These are phyloP conservation scores for Ennomos fuscantarius DNA, from an alignment of 2,888 invertebrate species.

Conservation along the genomic window DNA sequence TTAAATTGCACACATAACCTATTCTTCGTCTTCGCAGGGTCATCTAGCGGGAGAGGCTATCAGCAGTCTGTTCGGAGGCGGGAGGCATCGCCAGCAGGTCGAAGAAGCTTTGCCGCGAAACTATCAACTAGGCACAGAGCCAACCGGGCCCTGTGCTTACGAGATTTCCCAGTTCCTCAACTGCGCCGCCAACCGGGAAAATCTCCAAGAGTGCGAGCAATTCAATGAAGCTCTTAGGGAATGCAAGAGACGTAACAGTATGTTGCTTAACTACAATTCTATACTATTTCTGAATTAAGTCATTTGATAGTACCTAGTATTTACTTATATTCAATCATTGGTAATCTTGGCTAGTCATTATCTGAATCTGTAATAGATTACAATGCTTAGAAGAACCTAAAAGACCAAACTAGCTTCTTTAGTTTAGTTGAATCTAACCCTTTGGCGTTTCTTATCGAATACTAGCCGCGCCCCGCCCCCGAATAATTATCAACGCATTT, in stretches of 20 bases:
- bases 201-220: slow-evolving; percentile 95
- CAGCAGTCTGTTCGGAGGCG: slow-evolving; percentile 78
- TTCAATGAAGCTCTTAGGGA: slow-evolving; percentile 98
- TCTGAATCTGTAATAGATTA: no score
- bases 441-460: no score
- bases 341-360: no score
- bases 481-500: no score
- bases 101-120: slow-evolving; percentile 60
- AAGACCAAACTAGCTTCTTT: no score
- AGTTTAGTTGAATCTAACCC: no score
- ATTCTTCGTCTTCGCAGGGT: slow-evolving; percentile 82
- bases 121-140: slow-evolving; percentile 74
- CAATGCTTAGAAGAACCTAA: background rate
- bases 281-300: no score
- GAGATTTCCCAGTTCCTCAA: slow-evolving; percentile 97
- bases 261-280: slow-evolving; percentile 33
- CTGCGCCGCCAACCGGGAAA: slow-evolving; percentile 93
- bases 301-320: no score
- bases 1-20: no score
- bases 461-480: no score
- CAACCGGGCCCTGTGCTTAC: slow-evolving; percentile 93
- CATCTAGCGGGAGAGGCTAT: slow-evolving; percentile 96
- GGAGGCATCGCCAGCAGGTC: slow-evolving; percentile 65
- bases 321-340: no score
- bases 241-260: slow-evolving; percentile 93